Evolutionary conservation across 1,140 invertebrate genomes (phyloP).

Genomic region (Ips nitidus): DNA sequence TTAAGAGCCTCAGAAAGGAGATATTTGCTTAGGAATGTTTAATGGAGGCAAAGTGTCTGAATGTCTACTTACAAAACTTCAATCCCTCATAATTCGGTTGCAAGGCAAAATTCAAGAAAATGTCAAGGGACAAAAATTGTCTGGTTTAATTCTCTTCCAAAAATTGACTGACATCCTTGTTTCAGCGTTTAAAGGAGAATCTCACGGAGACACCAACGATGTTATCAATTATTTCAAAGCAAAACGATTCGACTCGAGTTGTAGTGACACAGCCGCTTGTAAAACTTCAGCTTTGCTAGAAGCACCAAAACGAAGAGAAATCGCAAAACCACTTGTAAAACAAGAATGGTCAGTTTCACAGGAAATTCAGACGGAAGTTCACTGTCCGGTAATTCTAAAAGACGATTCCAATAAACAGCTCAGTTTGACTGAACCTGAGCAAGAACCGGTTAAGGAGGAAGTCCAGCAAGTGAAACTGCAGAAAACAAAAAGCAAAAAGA

Average conservation of each 20-base stretch:
- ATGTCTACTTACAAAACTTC: too few relatives aligned
- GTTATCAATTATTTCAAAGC: slow-evolving; percentile 29
- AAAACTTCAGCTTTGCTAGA: neutral
- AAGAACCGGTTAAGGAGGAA: neutral
- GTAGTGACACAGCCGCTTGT: neutral
- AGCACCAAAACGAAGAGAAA: neutral
- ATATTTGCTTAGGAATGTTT: too few relatives aligned
- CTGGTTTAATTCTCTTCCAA: neutral
- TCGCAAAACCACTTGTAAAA: neutral
- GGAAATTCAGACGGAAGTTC: slow-evolving; percentile 39
- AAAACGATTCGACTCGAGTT: slow-evolving; percentile 19
- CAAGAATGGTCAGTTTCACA: slow-evolving; percentile 22
- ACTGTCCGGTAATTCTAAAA: slow-evolving; percentile 22
- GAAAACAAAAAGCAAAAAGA: neutral
- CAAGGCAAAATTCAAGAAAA: too few relatives aligned
- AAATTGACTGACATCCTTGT: neutral
- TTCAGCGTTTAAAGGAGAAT: slow-evolving; percentile 5
- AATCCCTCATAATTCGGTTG: too few relatives aligned
- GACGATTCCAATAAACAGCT: slow-evolving; percentile 13
- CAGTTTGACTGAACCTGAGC: neutral
- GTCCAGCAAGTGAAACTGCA: neutral
- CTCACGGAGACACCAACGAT: slow-evolving; percentile 16
- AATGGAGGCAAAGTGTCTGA: too few relatives aligned
- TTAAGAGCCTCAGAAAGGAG: too few relatives aligned
- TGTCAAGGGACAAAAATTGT: too few relatives aligned